Evolutionary conservation across 1,140 invertebrate genomes (phyloP).

Genomic region (Cydia fagiglandana): DNA sequence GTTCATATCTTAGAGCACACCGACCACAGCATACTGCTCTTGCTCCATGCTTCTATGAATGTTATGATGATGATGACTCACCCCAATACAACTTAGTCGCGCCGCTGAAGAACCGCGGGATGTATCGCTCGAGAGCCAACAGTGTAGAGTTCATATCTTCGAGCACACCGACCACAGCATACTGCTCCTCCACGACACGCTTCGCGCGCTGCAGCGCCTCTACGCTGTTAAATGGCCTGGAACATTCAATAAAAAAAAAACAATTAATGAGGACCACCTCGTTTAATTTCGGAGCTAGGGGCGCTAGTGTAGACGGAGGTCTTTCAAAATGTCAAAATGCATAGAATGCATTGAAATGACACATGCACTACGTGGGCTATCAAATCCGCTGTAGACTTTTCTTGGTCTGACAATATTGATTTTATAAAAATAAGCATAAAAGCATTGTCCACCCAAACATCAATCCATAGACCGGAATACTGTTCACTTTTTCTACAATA

Average conservation of each 20-base stretch:
- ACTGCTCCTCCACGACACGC: slow-evolving; percentile 90
- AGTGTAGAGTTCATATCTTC: slow-evolving; percentile 93
- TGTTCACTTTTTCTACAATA: no score
- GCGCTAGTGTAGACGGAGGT: no score
- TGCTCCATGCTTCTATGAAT: slow-evolving; percentile 78
- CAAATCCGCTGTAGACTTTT: no score
- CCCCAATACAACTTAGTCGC: slow-evolving; percentile 88
- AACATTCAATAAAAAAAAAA: slow-evolving; percentile 44
- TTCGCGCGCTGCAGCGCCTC: slow-evolving; percentile 91
- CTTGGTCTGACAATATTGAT: no score
- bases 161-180: slow-evolving; percentile 92
- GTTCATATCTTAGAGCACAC: slow-evolving; percentile 92
- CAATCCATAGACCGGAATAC: no score
- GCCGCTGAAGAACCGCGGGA: slow-evolving; percentile 90
- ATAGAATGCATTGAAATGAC: no score
- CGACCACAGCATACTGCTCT: slow-evolving; percentile 93
- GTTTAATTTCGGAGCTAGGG: no score
- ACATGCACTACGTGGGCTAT: no score
- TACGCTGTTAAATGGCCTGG: slow-evolving; percentile 90
- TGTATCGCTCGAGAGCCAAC: slow-evolving; percentile 90
- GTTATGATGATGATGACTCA: slow-evolving; percentile 45
- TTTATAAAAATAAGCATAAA: no score
- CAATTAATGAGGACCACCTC: slow-evolving; percentile 2
- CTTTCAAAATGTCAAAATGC: no score
- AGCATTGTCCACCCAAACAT: no score